A percentile compares a stretch with the other conserved stretches of the same genome.
Evolutionary conservation across 2,888 invertebrate species (phyloP).

Genomic region (Thumatha senex): DNA sequence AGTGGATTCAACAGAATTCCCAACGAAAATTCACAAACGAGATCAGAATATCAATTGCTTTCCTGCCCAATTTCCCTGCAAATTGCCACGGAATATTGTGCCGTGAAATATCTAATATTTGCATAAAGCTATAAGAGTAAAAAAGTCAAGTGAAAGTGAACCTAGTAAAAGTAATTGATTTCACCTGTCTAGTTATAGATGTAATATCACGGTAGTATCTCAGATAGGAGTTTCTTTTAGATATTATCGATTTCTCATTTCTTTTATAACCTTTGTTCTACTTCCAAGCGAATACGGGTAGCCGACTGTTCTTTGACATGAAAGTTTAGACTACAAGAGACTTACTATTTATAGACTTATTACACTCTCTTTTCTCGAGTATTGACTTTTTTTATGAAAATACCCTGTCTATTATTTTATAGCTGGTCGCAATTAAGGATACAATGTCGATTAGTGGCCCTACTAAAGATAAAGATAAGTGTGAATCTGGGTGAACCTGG

Average conservation of each 20-base stretch:
- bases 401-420: no score
- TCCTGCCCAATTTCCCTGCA: slow-evolving; percentile 73
- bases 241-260: not conserved
- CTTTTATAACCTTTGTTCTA: no score
- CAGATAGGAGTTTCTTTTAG: not conserved
- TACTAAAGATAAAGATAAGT: no score
- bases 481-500: no score
- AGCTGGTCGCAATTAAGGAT: no score
- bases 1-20: slow-evolving; percentile 61
- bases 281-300: no score
- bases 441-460: no score
- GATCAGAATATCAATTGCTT: slow-evolving; percentile 76
- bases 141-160: slow-evolving; percentile 67
- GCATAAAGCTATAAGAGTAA: slow-evolving; percentile 56
- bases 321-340: no score
- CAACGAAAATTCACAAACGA: slow-evolving; percentile 71
- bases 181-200: slow-evolving; percentile 1
- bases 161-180: slow-evolving; percentile 41
- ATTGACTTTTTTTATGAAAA: no score
- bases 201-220: not conserved
- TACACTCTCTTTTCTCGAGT: no score
- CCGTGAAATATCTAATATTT: slow-evolving; percentile 70
- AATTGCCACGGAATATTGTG: slow-evolving; percentile 74
- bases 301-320: no score
- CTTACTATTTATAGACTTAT: no score